Percentiles rank a stretch among this genome's conserved stretches.
These are phyloP conservation scores for Meleagris gallopavo DNA, from an alignment of 2,113 vertebrate species.

Conservation along the genomic window DNA sequence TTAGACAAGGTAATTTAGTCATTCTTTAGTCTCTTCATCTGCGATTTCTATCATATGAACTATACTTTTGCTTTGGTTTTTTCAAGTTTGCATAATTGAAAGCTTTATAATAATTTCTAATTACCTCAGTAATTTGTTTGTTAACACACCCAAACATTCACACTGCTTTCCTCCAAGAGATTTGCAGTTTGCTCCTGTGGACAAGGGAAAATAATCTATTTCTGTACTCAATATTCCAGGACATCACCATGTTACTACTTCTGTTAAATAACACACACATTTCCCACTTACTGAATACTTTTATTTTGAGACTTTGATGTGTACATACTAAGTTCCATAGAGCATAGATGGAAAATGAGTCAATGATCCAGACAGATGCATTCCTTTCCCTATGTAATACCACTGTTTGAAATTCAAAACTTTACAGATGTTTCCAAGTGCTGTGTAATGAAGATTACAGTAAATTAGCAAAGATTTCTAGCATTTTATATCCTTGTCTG, in stretches of 20 bases:
- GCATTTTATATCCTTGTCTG: background rate
- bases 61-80: background rate
- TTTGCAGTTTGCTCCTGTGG: background rate
- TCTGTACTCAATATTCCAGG: background rate
- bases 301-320: conserved; percentile 29
- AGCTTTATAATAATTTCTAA: background rate
- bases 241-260: background rate
- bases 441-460: background rate
- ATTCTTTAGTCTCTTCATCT: background rate
- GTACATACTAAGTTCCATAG: background rate
- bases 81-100: background rate
- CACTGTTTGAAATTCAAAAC: background rate
- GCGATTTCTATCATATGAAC: background rate
- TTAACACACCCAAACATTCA: background rate
- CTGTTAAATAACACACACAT: background rate
- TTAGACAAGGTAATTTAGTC: background rate
- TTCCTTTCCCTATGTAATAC: background rate
- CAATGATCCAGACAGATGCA: background rate
- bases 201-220: conserved; percentile 24
- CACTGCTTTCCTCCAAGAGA: accelerated
- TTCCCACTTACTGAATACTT: conserved; percentile 32
- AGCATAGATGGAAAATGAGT: conserved; percentile 51
- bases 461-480: background rate
- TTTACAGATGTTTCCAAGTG: background rate
- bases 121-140: background rate